These are phyloP conservation scores for Tinamus major DNA, from an alignment of 2,797 vertebrate species.

Conservation along the genomic window DNA sequence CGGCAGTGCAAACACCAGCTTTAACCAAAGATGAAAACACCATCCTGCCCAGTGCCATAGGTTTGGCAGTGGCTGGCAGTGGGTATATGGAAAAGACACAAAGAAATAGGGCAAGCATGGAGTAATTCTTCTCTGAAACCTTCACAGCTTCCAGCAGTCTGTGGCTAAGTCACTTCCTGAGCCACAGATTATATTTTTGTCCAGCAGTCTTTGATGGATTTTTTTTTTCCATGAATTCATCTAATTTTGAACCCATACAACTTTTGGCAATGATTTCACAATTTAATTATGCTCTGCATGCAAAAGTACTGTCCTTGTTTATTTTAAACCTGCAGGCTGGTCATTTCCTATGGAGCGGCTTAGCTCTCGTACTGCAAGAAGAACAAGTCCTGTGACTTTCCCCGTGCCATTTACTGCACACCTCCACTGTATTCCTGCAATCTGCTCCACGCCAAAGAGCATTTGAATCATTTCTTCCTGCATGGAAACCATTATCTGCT, in stretches of 20 bases:
- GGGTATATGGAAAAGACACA: neutral
- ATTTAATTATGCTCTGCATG: conserved; percentile 29
- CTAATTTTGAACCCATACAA: conserved; percentile 49
- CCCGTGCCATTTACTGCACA: neutral
- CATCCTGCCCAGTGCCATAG: neutral
- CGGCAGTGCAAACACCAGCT: neutral
- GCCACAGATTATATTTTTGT: conserved; percentile 2
- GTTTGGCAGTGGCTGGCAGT: neutral
- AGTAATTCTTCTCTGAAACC: neutral
- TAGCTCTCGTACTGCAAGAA: neutral
- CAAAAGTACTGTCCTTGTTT: conserved; percentile 12
- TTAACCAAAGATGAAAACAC: neutral
- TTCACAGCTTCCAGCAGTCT: neutral
- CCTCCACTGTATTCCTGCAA: neutral
- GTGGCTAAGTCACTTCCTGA: conserved; percentile 56
- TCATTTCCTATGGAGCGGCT: neutral
- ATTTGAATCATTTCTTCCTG: neutral
- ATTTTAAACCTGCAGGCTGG: conserved; percentile 42
- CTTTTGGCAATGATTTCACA: conserved; percentile 38
- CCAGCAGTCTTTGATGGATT: conserved; percentile 28
- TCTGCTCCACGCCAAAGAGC: neutral
- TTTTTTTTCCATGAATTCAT: conserved; percentile 61
- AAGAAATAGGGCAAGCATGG: neutral
- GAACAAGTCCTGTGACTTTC: neutral
- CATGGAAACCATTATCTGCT: neutral